Evolutionary conservation across 2,797 vertebrate species (phyloP).

Genomic region (Acanthiza pusilla): DNA sequence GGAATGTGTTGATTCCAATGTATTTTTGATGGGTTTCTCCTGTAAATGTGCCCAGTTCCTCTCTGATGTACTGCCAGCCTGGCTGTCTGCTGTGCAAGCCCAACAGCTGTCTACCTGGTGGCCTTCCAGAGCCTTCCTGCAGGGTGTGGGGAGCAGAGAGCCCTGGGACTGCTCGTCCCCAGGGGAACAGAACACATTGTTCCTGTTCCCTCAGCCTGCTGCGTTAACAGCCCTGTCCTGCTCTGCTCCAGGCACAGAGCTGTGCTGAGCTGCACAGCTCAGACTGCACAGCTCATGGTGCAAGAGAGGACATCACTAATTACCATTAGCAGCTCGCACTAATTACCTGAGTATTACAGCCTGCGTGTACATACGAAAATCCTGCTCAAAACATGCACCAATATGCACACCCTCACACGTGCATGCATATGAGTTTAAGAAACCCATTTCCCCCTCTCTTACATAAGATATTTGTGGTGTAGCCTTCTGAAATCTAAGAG

Average conservation of each 20-base stretch:
- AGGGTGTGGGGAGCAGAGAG: neutral
- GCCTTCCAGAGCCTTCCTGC: neutral
- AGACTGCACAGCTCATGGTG: neutral
- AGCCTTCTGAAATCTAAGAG: neutral
- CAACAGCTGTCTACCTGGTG: constrained; percentile 39
- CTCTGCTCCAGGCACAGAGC: neutral
- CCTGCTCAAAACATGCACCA: neutral
- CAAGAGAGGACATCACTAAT: neutral
- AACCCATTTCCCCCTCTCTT: neutral
- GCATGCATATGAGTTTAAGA: neutral
- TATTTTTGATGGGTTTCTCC: constrained; percentile 24
- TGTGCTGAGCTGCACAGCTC: neutral
- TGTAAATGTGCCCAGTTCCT: neutral
- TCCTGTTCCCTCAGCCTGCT: neutral
- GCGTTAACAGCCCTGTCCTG: neutral
- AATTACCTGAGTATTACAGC: neutral
- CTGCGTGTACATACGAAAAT: neutral
- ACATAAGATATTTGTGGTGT: neutral
- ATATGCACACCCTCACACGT: fast-evolving
- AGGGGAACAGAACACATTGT: neutral
- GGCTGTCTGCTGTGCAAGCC: neutral
- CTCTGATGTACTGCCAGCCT: constrained; percentile 10
- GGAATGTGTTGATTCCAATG: neutral
- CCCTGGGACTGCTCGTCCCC: neutral
- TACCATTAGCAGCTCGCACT: neutral